These are phyloP conservation scores for Aptenodytes forsteri DNA, from an alignment of 2,113 vertebrate genomes.

Conservation along the genomic window DNA sequence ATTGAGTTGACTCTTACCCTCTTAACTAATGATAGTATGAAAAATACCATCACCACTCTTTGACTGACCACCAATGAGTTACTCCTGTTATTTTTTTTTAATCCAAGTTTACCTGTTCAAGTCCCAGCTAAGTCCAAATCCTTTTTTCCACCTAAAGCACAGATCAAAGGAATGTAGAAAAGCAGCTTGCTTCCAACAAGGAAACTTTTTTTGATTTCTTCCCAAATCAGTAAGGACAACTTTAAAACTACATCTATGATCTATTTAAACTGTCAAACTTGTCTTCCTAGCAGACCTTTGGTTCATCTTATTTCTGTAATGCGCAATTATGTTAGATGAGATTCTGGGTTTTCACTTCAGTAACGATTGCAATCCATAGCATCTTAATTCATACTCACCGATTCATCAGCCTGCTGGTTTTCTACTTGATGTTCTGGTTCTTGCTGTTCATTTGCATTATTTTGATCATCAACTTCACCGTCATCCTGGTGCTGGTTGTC, in stretches of 20 bases:
- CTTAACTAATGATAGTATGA: not conserved
- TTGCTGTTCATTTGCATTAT: conserved; percentile 65
- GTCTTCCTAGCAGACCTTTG: not conserved
- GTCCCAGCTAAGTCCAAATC: not conserved
- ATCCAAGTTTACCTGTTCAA: not conserved
- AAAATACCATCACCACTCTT: not conserved
- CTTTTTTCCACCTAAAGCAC: not conserved
- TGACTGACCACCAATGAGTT: not conserved
- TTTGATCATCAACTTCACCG: conserved; percentile 74
- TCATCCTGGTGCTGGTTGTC: conserved; percentile 76
- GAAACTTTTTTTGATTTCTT: not conserved
- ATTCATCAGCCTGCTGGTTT: conserved; percentile 64
- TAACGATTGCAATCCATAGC: not conserved
- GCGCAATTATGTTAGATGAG: not conserved
- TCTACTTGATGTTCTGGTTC: conserved; percentile 56
- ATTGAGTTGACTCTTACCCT: not conserved
- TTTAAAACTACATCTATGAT: not conserved
- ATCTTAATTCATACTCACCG: conserved; percentile 50
- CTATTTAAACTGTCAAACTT: not conserved
- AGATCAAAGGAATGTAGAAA: not conserved
- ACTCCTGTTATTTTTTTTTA: not conserved
- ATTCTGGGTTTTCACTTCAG: not conserved
- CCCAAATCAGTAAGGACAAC: not conserved
- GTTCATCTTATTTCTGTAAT: not conserved
- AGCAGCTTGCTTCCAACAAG: not conserved